Percentiles rank a stretch among this genome's conserved stretches.
Evolutionary conservation across 2,797 vertebrate genomes (phyloP).

Genomic region (Acipenser transmontanus): DNA sequence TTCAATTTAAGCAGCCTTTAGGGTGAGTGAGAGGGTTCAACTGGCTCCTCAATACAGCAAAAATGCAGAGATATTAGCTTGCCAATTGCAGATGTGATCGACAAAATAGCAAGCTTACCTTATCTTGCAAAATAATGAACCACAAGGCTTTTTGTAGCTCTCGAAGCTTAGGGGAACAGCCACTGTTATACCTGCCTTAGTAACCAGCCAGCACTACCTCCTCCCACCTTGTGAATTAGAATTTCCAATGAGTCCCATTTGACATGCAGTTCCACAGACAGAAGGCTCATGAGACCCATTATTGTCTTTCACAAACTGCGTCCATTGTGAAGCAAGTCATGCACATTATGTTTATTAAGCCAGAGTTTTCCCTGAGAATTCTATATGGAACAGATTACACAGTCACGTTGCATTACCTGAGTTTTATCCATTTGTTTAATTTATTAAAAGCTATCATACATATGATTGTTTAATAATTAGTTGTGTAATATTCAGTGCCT

Average conservation of each 20-base stretch:
- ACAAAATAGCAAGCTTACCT: too few species aligned
- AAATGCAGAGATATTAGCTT: neutral
- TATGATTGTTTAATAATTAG: too few species aligned
- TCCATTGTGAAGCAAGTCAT: slow-evolving; percentile 43
- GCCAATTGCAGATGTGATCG: neutral
- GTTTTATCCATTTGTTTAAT: slow-evolving; percentile 27
- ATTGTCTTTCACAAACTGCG: slow-evolving; percentile 44
- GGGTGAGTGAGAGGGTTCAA: too few species aligned
- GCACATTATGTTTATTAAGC: slow-evolving; percentile 34
- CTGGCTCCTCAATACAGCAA: neutral
- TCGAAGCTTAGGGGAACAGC: slow-evolving; percentile 25
- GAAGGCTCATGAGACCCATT: slow-evolving; percentile 46
- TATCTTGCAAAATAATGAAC: neutral
- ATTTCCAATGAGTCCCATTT: slow-evolving; percentile 42
- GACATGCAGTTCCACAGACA: slow-evolving; percentile 34
- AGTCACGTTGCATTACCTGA: slow-evolving; percentile 20
- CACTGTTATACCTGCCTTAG: slow-evolving; percentile 35
- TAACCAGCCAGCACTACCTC: slow-evolving; percentile 39
- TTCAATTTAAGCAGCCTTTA: too few species aligned
- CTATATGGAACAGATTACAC: slow-evolving; percentile 27
- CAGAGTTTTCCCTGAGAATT: slow-evolving; percentile 30
- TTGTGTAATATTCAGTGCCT: too few species aligned
- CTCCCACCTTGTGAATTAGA: slow-evolving; percentile 38
- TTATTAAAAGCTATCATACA: neutral
- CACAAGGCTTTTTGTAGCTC: slow-evolving; percentile 18